Evolutionary conservation across 2,888 invertebrate species (phyloP).

Genomic region (Hydraecia micacea): DNA sequence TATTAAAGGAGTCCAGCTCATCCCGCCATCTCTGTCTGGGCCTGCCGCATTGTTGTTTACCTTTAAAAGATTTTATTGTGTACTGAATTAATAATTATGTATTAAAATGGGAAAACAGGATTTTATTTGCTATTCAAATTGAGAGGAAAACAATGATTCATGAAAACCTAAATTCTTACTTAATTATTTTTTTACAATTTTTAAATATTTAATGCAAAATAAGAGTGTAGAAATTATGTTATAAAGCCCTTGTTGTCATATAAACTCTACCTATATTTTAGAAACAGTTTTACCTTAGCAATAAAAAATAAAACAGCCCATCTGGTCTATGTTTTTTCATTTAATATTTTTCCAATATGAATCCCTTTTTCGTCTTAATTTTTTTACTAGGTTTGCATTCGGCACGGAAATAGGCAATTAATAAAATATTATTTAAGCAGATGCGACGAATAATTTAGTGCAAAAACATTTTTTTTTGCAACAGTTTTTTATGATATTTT

Average conservation of each 20-base stretch:
- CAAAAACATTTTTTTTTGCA: background rate
- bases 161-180: too few species aligned
- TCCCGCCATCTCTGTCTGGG: too few species aligned
- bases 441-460: constrained; percentile 1
- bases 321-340: background rate
- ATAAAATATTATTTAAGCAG: background rate
- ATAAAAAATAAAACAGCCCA: fast-evolving
- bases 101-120: too few species aligned
- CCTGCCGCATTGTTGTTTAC: too few species aligned
- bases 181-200: too few species aligned
- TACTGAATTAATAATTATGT: too few species aligned
- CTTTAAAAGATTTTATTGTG: too few species aligned
- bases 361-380: fast-evolving
- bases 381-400: background rate
- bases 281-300: too few species aligned
- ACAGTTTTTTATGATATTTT: background rate
- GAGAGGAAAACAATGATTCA: too few species aligned
- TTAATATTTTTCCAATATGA: constrained; percentile 19
- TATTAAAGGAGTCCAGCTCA: too few species aligned
- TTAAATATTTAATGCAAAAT: background rate
- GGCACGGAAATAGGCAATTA: background rate
- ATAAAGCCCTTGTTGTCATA: background rate
- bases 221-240: background rate
- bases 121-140: too few species aligned
- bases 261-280: background rate